Percentiles rank a stretch among this genome's conserved stretches.
Evolutionary conservation across 2,888 invertebrate genomes (phyloP).

Genomic region (Phalera bucephala): DNA sequence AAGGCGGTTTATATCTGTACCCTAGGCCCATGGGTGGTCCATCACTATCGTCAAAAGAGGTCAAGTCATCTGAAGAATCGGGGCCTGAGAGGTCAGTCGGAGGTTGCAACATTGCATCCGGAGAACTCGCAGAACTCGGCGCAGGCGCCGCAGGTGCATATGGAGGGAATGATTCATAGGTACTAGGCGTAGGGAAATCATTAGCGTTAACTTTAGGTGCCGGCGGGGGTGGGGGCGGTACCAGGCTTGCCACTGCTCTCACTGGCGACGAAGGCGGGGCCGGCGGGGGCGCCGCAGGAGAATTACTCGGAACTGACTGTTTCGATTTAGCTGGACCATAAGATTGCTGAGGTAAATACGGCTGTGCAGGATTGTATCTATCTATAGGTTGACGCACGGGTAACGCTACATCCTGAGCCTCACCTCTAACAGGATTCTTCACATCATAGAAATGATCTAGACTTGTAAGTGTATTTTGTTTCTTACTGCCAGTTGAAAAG

Average conservation of each 20-base stretch:
- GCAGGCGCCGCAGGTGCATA: slow-evolving; percentile 44
- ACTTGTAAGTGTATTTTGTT: slow-evolving; percentile 59
- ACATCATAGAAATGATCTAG: slow-evolving; percentile 64
- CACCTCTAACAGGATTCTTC: slow-evolving; percentile 67
- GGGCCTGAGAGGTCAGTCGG: slow-evolving; percentile 21
- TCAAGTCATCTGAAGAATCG: slow-evolving; percentile 34
- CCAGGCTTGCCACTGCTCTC: slow-evolving; percentile 22
- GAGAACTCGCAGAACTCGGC: slow-evolving; percentile 23
- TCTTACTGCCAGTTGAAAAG: slow-evolving; percentile 44
- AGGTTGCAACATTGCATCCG: slow-evolving; percentile 40
- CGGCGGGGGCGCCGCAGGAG: slow-evolving; percentile 57
- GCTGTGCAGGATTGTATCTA: slow-evolving; percentile 77
- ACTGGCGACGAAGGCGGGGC: slow-evolving; percentile 57
- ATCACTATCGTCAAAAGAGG: slow-evolving; percentile 39
- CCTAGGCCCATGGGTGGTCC: slow-evolving; percentile 46
- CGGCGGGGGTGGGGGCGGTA: slow-evolving; percentile 25
- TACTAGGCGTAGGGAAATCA: slow-evolving; percentile 61
- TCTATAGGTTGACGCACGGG: slow-evolving; percentile 55
- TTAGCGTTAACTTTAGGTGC: slow-evolving; percentile 40
- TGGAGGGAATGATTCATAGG: slow-evolving; percentile 72
- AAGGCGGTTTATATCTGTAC: slow-evolving; percentile 62
- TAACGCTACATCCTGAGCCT: slow-evolving; percentile 59
- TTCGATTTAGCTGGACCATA: slow-evolving; percentile 64
- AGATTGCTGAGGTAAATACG: slow-evolving; percentile 62
- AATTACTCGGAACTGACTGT: slow-evolving; percentile 41